Base-by-base conservation (phyloP, 2,113 vertebrate genomes). In the Nipponia nippon region DNA sequence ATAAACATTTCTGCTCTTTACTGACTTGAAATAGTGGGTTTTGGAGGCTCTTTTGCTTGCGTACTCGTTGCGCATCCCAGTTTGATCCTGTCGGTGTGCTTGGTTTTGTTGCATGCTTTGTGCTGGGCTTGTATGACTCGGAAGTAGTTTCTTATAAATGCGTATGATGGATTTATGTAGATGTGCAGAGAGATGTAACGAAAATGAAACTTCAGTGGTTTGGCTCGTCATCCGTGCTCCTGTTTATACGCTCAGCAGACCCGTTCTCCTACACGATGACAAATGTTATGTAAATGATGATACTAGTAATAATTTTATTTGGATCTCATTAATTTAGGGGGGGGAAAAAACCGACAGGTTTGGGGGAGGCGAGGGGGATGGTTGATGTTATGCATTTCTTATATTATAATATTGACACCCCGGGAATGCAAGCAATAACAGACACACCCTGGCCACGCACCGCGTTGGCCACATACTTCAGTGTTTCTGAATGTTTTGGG, bases 91-190 rank as follows among this genome's bases (percentile, higher is more conserved):
- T 2, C 17, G 4, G 12, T 3, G 3, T 18, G 11, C 63, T 12
- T n/a, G 36, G 70, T 3, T 50, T 46, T 30, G 46, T 15, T 8
- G 27, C 10, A 0, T 5, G 15, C 46, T 17, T 21, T 7, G 49
- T 36, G 75, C 50, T 16, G 65, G 91, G 34, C 66, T 56, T 1
- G 13, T 6, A 2, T 2, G 34, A 20, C 21, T 32, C 2, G 7
- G 53, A 20, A n/a, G 1, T 4, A 7, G 67, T 36, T 50, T 29
- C 61, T 25, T 38, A 10, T 27, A 5, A 13, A 5, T 1, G 18
- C 1, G 1, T 17, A 1, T 3, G 59, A 5, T 0, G 3, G 59
- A 25, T 47, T 12, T 3, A 0, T 71, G n/a, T 17, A 9, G 75
- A 12, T 25, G 2, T 1, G 14, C 49, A 12, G 79, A 27, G 87